Conservation (phyloP, 2,888 invertebrate species). For the Trachelus troglodyta region DNA sequence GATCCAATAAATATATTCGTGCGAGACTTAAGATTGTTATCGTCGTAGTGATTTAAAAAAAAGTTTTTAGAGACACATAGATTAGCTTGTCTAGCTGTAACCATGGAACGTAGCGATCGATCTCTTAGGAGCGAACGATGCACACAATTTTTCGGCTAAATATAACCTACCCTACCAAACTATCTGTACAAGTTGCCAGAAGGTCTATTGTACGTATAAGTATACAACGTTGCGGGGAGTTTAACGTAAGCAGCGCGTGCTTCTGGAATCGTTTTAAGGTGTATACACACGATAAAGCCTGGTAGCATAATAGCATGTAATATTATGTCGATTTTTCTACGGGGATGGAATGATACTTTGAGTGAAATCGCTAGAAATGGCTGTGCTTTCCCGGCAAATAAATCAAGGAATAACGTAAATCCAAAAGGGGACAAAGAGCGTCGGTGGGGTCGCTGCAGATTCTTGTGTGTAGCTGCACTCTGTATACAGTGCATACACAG, state of each 20-base stretch:
- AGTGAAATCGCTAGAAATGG: not conserved
- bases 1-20: no score
- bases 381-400: conserved; percentile 4
- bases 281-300: not conserved
- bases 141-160: not conserved
- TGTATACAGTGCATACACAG: not conserved
- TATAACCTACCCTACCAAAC: not conserved
- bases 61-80: not conserved
- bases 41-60: not conserved
- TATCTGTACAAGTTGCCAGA: not conserved
- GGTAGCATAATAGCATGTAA: not conserved
- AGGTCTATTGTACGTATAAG: not conserved
- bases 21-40: not conserved
- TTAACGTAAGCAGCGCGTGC: not conserved
- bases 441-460: not conserved
- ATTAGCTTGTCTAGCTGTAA: not conserved
- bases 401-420: conserved; percentile 21
- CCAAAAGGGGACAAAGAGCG: conserved; percentile 9
- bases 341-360: not conserved
- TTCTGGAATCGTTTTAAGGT: not conserved
- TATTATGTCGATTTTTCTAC: not conserved
- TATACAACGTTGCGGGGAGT: not conserved
- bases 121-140: not conserved
- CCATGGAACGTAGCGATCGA: not conserved
- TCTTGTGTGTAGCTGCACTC: not conserved